phyloP scores from a whole-genome alignment of 2,797 vertebrate genomes.

The Micropoecilia bifurca region DNA sequence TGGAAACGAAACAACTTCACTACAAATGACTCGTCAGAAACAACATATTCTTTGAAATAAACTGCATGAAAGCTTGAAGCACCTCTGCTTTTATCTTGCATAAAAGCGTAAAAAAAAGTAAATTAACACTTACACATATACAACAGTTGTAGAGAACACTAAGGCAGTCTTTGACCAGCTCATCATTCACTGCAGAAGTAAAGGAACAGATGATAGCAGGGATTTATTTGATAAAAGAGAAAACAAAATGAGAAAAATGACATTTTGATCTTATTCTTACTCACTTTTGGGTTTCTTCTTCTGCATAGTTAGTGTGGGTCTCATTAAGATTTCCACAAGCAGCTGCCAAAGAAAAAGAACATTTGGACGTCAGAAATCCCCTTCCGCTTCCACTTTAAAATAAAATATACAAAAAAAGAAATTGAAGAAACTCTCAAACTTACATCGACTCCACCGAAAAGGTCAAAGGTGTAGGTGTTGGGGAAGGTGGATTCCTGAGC shows the following conservation, averaged over 20 bases:
- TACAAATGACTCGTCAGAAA: neutral
- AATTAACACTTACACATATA: constrained; percentile 92
- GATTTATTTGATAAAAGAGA: neutral
- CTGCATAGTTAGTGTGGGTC: constrained; percentile 94
- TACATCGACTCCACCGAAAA: constrained; percentile 98
- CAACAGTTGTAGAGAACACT: constrained; percentile 99
- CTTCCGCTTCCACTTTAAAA: neutral
- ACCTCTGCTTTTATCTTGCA: constrained; percentile 19
- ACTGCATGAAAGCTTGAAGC: neutral
- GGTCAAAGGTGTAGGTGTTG: constrained; percentile 96
- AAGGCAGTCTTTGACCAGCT: constrained; percentile 97
- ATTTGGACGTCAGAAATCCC: neutral
- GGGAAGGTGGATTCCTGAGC: constrained; percentile 93
- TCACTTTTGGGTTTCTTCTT: constrained; percentile 95
- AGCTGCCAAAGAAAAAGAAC: constrained; percentile 78
- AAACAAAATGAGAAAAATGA: neutral
- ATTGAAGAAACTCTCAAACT: constrained; percentile 68
- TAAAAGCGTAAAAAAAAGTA: neutral
- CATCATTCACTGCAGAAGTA: constrained; percentile 89
- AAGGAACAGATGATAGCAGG: constrained; percentile 22
- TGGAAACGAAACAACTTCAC: neutral
- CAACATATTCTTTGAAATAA: neutral
- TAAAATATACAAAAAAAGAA: too few relatives aligned
- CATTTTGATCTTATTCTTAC: constrained; percentile 45
- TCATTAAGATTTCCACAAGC: constrained; percentile 98